Evolutionary conservation across 2,888 invertebrate genomes (phyloP).

Genomic region (Drosophila ezoana): DNA sequence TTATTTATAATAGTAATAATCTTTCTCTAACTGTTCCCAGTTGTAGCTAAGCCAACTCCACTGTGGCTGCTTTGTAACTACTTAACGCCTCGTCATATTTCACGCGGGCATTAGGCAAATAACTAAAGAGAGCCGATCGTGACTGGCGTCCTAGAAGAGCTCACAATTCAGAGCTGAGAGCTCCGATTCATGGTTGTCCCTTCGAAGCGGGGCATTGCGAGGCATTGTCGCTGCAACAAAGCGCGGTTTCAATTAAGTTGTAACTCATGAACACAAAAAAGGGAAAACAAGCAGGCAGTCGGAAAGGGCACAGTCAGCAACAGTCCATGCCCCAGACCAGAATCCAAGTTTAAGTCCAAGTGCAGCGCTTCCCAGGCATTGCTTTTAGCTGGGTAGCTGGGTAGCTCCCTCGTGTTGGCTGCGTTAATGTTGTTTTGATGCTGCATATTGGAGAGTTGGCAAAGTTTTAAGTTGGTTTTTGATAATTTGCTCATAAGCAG

Average conservation of each 20-base stretch:
- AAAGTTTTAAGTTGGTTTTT: slow-evolving; percentile 56
- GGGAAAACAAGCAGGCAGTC: background rate
- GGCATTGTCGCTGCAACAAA: slow-evolving; percentile 44
- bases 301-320: slow-evolving; percentile 29
- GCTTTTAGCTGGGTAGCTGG: slow-evolving; percentile 11
- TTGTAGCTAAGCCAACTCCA: slow-evolving; percentile 16
- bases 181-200: slow-evolving; percentile 13
- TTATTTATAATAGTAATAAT: too few relatives aligned
- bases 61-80: slow-evolving; percentile 68
- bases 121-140: slow-evolving; percentile 75
- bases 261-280: slow-evolving; percentile 67
- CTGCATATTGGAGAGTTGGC: slow-evolving; percentile 52
- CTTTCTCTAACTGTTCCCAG: background rate
- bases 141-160: slow-evolving; percentile 50
- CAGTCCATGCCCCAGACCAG: slow-evolving; percentile 8
- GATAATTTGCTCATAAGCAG: slow-evolving; percentile 72
- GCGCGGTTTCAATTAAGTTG: slow-evolving; percentile 83
- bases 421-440: slow-evolving; percentile 80
- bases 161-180: slow-evolving; percentile 1
- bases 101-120: slow-evolving; percentile 70
- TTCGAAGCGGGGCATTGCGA: slow-evolving; percentile 3
- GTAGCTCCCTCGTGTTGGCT: slow-evolving; percentile 19
- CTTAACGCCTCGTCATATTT: slow-evolving; percentile 83
- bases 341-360: slow-evolving; percentile 37
- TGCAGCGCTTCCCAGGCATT: slow-evolving; percentile 17